phyloP scores from a whole-genome alignment of 2,888 invertebrate genomes.

The Amphipoea oculea region DNA sequence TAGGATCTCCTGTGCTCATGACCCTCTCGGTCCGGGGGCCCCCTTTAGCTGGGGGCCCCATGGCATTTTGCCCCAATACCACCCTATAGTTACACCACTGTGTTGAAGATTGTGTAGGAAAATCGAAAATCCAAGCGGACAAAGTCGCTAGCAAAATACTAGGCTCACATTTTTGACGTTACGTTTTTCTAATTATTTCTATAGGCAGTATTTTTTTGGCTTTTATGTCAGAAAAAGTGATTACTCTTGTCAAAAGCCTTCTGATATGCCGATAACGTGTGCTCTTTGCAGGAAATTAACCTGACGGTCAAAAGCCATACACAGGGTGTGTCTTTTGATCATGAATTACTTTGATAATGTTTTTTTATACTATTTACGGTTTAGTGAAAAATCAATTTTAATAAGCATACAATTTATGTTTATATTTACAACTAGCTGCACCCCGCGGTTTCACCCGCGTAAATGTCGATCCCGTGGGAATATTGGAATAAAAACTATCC shows the following conservation, averaged over 20 bases:
- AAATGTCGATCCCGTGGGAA: too few relatives aligned
- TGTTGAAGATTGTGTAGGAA: background rate
- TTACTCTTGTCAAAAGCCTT: conserved; percentile 5
- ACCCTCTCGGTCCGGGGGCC: too few relatives aligned
- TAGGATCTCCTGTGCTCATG: too few relatives aligned
- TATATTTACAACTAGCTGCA: too few relatives aligned
- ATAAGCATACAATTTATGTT: background rate
- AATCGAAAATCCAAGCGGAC: background rate
- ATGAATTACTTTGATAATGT: conserved; percentile 1
- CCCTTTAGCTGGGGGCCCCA: too few relatives aligned
- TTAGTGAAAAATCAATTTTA: background rate
- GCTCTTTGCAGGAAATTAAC: conserved; percentile 49
- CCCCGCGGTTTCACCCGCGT: too few relatives aligned
- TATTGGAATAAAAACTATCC: too few relatives aligned
- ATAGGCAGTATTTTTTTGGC: background rate
- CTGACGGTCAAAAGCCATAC: conserved; percentile 27
- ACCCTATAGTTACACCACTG: too few relatives aligned
- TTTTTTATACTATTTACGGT: background rate
- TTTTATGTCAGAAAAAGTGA: background rate
- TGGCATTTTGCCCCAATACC: too few relatives aligned
- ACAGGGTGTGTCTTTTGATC: conserved; percentile 26
- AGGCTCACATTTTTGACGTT: background rate
- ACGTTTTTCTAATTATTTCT: conserved; percentile 12
- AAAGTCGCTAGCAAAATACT: too few relatives aligned
- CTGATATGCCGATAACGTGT: conserved; percentile 32